Percentiles rank a stretch among this genome's conserved stretches.
Evolutionary conservation across 1,140 invertebrate species (phyloP).

Genomic region (Fopius arisanus): DNA sequence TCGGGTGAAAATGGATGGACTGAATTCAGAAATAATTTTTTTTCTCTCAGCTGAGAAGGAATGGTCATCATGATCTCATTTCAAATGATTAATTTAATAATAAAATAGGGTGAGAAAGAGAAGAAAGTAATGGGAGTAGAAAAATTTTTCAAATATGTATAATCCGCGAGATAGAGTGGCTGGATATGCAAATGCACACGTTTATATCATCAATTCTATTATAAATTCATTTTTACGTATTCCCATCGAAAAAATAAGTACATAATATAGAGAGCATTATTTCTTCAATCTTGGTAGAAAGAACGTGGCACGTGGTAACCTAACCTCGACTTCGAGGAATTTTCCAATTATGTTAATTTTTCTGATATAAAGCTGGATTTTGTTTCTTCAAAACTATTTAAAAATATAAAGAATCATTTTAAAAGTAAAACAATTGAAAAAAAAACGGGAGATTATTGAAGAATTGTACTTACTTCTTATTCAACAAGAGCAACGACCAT

Average conservation of each 20-base stretch:
- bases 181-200: too few species aligned
- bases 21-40: too few species aligned
- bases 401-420: background rate
- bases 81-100: too few species aligned
- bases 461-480: conserved; percentile 35
- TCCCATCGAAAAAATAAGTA: background rate
- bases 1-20: too few species aligned
- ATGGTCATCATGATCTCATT: too few species aligned
- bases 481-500: conserved; percentile 28
- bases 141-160: too few species aligned
- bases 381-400: background rate
- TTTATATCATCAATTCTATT: too few species aligned
- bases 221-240: too few species aligned
- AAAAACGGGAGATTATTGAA: background rate
- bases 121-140: too few species aligned
- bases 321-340: background rate
- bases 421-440: background rate
- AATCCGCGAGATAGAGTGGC: too few species aligned
- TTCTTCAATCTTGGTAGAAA: background rate
- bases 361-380: background rate
- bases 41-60: too few species aligned
- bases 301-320: background rate
- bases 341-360: background rate
- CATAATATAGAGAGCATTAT: background rate
- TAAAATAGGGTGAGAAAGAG: too few species aligned